Conservation (phyloP, 2,888 invertebrate genomes). For the Xylota segnis region DNA sequence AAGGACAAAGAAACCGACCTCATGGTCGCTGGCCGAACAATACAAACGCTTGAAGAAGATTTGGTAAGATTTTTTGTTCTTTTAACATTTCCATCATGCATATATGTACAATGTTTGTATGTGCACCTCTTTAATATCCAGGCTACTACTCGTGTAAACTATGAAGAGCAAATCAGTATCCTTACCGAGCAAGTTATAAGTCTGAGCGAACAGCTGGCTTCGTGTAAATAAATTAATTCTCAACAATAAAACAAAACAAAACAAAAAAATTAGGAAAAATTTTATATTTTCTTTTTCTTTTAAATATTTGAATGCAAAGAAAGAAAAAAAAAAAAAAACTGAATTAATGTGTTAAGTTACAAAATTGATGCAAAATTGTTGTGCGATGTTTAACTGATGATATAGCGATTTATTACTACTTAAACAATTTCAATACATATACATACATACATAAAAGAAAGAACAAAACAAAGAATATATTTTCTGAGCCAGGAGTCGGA, state of each 20-base stretch:
- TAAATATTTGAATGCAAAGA: slow-evolving; percentile 25
- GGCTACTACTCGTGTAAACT: slow-evolving; percentile 87
- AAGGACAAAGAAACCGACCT: slow-evolving; percentile 86
- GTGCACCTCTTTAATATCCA: slow-evolving; percentile 68
- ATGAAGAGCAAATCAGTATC: slow-evolving; percentile 88
- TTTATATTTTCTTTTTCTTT: slow-evolving; percentile 55
- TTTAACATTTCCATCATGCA: background rate
- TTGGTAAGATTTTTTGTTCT: slow-evolving; percentile 83
- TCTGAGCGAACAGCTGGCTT: slow-evolving; percentile 92
- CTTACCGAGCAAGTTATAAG: slow-evolving; percentile 88
- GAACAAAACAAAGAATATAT: slow-evolving; percentile 10
- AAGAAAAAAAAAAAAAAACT: background rate
- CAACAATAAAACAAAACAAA: slow-evolving; percentile 50
- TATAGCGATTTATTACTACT: slow-evolving; percentile 35
- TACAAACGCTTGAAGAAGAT: slow-evolving; percentile 88
- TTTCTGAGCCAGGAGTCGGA: slow-evolving; percentile 36
- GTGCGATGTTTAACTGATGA: slow-evolving; percentile 33
- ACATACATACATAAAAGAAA: slow-evolving; percentile 5
- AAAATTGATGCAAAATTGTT: slow-evolving; percentile 48
- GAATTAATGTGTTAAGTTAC: slow-evolving; percentile 11
- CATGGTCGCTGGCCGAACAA: slow-evolving; percentile 84
- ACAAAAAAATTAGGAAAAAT: slow-evolving; percentile 43
- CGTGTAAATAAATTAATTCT: slow-evolving; percentile 81
- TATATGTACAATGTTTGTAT: too few species aligned
- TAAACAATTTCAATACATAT: slow-evolving; percentile 35